A percentile compares a stretch with the other conserved stretches of the same genome.
phyloP scores from a whole-genome alignment of 2,113 vertebrate genomes.

The Aix galericulata region DNA sequence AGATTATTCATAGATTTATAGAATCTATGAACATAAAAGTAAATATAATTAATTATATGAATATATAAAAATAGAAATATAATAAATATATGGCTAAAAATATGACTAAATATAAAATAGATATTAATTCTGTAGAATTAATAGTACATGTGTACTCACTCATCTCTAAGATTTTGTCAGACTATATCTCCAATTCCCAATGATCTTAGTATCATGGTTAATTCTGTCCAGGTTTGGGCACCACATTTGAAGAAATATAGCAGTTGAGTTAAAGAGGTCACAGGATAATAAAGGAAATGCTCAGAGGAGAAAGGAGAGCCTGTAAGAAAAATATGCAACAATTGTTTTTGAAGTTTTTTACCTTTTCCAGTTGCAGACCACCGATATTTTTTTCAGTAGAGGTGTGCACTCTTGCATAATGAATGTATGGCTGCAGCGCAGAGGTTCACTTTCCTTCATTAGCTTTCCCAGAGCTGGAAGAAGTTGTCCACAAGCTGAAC shows the following conservation, averaged over 20 bases:
- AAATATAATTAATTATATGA: too few species aligned
- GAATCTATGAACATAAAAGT: background rate
- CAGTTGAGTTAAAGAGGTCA: background rate
- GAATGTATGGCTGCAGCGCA: background rate
- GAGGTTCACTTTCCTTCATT: background rate
- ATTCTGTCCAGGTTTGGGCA: background rate
- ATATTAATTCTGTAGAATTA: too few species aligned
- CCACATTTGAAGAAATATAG: background rate
- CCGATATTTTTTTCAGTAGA: background rate
- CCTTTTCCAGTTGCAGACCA: background rate
- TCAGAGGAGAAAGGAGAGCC: background rate
- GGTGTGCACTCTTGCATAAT: background rate
- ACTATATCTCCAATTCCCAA: background rate
- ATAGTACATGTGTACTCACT: background rate
- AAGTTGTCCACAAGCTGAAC: background rate
- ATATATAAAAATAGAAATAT: too few species aligned
- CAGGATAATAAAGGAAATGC: background rate
- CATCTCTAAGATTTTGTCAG: background rate
- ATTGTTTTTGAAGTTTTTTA: background rate
- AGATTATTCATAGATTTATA: background rate
- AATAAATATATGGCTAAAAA: too few species aligned
- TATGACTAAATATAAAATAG: too few species aligned
- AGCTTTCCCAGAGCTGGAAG: background rate
- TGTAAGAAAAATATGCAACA: background rate
- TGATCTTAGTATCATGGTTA: background rate